Conservation (phyloP, 2,888 invertebrate genomes). For the Ophion obscuratus region DNA sequence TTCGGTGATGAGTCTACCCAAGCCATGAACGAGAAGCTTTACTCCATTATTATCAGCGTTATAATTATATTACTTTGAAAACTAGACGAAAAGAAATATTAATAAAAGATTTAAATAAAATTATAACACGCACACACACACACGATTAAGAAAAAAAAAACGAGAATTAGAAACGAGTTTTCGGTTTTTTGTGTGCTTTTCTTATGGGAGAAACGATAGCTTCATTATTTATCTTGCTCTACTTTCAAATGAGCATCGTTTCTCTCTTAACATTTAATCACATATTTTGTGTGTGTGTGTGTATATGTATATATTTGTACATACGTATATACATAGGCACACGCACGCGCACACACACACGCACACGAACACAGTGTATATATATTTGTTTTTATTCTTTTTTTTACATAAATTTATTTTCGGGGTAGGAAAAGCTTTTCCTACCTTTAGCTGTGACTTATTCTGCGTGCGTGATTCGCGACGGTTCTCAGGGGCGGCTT, state of each 20-base stretch:
- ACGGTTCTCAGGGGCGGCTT: constrained; percentile 76
- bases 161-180: constrained; percentile 30
- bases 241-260: constrained; percentile 52
- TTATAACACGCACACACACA: constrained; percentile 19
- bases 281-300: constrained; percentile 34
- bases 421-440: constrained; percentile 75
- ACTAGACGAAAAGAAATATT: constrained; percentile 47
- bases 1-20: constrained; percentile 67
- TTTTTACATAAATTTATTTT: constrained; percentile 55
- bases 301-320: constrained; percentile 42
- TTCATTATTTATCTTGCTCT: constrained; percentile 49
- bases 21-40: constrained; percentile 64
- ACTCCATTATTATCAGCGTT: constrained; percentile 63
- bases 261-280: constrained; percentile 40
- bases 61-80: constrained; percentile 62
- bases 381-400: constrained; percentile 20
- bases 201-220: constrained; percentile 56
- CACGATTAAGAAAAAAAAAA: constrained; percentile 31
- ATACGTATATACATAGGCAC: constrained; percentile 9
- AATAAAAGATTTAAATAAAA: constrained; percentile 26
- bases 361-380: constrained; percentile 46
- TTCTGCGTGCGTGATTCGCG: constrained; percentile 63
- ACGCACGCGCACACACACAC: neutral
- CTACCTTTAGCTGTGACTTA: constrained; percentile 73
- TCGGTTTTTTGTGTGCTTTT: constrained; percentile 31